These are phyloP conservation scores for Phortica okadai DNA, from an alignment of 2,888 invertebrate genomes.

Conservation along the genomic window DNA sequence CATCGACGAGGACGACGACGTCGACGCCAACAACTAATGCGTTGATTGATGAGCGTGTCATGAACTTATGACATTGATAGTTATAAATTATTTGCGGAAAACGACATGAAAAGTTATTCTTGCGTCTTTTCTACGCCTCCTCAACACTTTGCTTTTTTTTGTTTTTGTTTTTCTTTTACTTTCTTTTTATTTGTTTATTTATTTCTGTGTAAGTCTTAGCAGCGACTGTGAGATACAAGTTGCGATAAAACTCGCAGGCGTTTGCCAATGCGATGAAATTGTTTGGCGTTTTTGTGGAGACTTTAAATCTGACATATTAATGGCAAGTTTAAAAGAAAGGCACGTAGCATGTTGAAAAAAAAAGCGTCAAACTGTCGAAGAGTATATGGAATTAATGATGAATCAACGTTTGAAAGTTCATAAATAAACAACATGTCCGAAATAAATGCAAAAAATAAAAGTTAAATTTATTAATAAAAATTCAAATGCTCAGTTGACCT, in stretches of 20 bases:
- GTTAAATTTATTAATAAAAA: neutral
- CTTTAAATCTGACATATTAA: constrained; percentile 11
- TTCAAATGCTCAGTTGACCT: too few relatives aligned
- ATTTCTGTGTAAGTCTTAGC: neutral
- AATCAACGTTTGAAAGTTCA: neutral
- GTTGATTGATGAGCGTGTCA: constrained; percentile 75
- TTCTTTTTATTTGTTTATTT: neutral
- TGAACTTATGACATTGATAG: constrained; percentile 75
- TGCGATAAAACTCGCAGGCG: neutral
- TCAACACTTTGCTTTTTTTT: constrained; percentile 27
- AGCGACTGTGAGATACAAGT: neutral
- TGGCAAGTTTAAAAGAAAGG: constrained; percentile 2
- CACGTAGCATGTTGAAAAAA: neutral
- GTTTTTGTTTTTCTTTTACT: neutral
- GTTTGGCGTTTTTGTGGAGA: neutral
- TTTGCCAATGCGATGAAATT: neutral
- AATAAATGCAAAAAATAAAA: neutral
- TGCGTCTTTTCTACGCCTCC: neutral
- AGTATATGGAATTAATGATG: neutral
- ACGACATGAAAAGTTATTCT: constrained; percentile 23
- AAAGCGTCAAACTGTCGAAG: neutral
- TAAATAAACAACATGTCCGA: neutral
- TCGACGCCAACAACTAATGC: constrained; percentile 50
- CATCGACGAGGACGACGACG: neutral
- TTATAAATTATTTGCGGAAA: constrained; percentile 73